Evolutionary conservation across 2,797 vertebrate genomes (phyloP), one percentile per base, ranked within the genome.

Genomic region (Monodelphis domestica): DNA sequence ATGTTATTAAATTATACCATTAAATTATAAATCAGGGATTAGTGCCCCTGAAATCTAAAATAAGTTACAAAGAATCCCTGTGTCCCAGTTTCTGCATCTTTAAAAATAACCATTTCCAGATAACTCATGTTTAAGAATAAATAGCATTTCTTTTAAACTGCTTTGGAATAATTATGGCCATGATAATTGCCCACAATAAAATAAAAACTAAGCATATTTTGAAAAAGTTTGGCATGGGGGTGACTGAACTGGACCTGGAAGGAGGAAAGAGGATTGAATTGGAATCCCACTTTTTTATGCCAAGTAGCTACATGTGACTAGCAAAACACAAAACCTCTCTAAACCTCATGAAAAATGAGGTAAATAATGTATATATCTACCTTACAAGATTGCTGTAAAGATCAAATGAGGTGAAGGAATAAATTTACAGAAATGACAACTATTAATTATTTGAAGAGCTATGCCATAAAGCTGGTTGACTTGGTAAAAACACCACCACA

Each of bases 131-230:
- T 70, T n/a, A 70, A 90, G 33, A 15, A 92, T 17, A 87, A 94
- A 88, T 17, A 91, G 88, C 53, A 93, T 24, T 94, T 4, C 51
- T 91, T 91, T 87, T 55, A 91, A 38, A 92, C 11, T 50, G 87
- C n/a, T 91, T 95, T 94, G 93, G 89, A 2, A 88, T 52, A 93
- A 95, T 95, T n/a, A 90, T 12, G 70, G 5, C 54, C 24, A 91
- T 17, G 3, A 55, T 89, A 51, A 52, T 38, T 45, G 17, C 21
- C 30, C 87, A 30, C 70, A 57, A 88, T 30, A 50, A 92, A 63
- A 33, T 96, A 12, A 38, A 24, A 28, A 91, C 11, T 88, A 53
- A 38, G 59, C 7, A 4, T 90, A 88, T 70, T 95, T 93, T 91
- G 12, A 89, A 89, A 96, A 93, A 78, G 6, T 0, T 38, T 50